A percentile compares a stretch with the other conserved stretches of the same genome.
Conservation (phyloP, 2,888 invertebrate species). For the Polia nebulosa region DNA sequence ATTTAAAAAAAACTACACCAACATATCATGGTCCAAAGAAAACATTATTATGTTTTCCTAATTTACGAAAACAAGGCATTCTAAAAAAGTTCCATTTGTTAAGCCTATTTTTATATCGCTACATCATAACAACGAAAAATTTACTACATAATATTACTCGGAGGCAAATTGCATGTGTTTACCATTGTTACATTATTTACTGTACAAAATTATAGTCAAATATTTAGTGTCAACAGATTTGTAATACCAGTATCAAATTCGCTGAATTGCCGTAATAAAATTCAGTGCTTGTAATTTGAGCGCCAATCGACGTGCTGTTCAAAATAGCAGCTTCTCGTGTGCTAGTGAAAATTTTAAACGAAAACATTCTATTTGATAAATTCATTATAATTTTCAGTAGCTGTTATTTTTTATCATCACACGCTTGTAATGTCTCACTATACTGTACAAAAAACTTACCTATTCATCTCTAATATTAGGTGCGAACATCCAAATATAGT, state of each 20-base stretch:
- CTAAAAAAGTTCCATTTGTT: too few relatives aligned
- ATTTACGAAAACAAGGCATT: too few relatives aligned
- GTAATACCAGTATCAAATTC: slow-evolving; percentile 34
- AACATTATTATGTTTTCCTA: too few relatives aligned
- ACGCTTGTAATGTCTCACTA: not conserved
- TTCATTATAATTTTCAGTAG: not conserved
- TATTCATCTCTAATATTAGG: not conserved
- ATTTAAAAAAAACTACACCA: too few relatives aligned
- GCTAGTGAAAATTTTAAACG: not conserved
- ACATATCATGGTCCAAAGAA: too few relatives aligned
- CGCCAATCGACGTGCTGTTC: slow-evolving; percentile 6
- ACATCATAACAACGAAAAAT: not conserved
- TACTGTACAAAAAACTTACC: not conserved
- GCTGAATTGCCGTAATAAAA: slow-evolving; percentile 11
- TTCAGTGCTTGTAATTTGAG: slow-evolving; percentile 23
- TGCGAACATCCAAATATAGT: not conserved
- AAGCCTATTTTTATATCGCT: not conserved
- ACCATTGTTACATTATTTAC: not conserved
- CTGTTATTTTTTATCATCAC: not conserved
- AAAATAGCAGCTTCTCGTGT: slow-evolving; percentile 14
- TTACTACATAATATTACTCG: not conserved
- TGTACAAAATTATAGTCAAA: slow-evolving; percentile 3
- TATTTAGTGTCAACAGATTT: slow-evolving; percentile 37
- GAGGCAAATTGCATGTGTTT: not conserved
- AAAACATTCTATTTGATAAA: not conserved